phyloP scores from a whole-genome alignment of 2,888 invertebrate genomes.

The Automeris io region DNA sequence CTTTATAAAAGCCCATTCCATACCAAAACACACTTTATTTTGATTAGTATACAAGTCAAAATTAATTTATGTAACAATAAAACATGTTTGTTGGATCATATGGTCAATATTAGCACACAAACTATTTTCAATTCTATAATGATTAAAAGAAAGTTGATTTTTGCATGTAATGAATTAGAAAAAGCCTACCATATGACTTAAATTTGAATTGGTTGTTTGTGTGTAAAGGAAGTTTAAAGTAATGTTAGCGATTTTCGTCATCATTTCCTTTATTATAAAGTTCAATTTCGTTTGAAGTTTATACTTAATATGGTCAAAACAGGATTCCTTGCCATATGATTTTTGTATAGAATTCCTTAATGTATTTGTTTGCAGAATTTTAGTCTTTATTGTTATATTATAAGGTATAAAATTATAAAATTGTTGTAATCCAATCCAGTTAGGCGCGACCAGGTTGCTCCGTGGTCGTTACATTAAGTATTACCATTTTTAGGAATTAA shows the following conservation, averaged over 20 bases:
- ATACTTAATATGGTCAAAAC: not conserved
- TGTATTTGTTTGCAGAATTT: not conserved
- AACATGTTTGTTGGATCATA: not conserved
- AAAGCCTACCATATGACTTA: slow-evolving; percentile 1
- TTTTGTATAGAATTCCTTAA: slow-evolving; percentile 1
- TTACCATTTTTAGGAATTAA: not conserved
- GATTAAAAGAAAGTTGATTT: not conserved
- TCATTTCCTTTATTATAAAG: no score
- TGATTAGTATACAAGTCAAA: not conserved
- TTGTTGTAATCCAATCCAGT: not conserved
- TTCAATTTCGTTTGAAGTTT: not conserved
- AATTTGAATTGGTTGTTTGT: slow-evolving; percentile 1
- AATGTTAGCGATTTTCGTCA: no score
- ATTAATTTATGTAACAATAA: not conserved
- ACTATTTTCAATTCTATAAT: not conserved
- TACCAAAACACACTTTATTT: not conserved
- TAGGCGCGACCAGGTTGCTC: not conserved
- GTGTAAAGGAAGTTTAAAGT: no score
- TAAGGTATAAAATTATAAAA: not conserved
- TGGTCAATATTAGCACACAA: not conserved
- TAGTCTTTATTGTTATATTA: not conserved
- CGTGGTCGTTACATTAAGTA: not conserved
- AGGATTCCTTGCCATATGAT: slow-evolving; percentile 2
- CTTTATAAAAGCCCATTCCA: not conserved
- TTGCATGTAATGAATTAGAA: not conserved